These are phyloP conservation scores for Tinea pellionella DNA, from an alignment of 2,888 invertebrate species.

Conservation along the genomic window DNA sequence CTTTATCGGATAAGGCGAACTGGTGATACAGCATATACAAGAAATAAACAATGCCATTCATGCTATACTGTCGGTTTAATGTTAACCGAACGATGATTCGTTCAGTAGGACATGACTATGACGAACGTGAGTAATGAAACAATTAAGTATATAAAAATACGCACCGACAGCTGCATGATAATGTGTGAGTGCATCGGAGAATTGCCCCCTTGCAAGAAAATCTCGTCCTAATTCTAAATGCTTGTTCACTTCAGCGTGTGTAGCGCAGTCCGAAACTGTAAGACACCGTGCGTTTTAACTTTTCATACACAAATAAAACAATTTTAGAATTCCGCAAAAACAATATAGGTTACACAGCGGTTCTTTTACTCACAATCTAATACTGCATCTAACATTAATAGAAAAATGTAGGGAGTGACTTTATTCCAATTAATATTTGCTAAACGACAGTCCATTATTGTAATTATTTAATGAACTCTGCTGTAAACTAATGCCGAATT, in stretches of 20 bases:
- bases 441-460: slow-evolving; percentile 61
- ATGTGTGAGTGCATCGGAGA: slow-evolving; percentile 95
- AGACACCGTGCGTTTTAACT: slow-evolving; percentile 15
- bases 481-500: slow-evolving; percentile 26
- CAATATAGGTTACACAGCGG: not conserved
- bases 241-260: slow-evolving; percentile 85
- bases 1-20: too few relatives aligned
- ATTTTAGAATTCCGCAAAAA: not conserved
- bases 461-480: slow-evolving; percentile 33
- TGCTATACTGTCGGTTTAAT: too few relatives aligned
- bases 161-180: slow-evolving; percentile 97
- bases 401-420: slow-evolving; percentile 74
- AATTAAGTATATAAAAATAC: not conserved
- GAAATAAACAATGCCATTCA: too few relatives aligned
- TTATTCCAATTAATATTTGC: slow-evolving; percentile 71
- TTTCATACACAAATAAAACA: slow-evolving; percentile 2
- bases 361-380: slow-evolving; percentile 71
- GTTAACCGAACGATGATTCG: too few relatives aligned
- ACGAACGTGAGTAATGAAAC: too few relatives aligned
- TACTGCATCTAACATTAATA: slow-evolving; percentile 75
- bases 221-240: slow-evolving; percentile 95
- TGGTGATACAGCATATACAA: too few relatives aligned
- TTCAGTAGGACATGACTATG: too few relatives aligned
- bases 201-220: slow-evolving; percentile 91
- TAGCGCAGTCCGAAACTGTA: slow-evolving; percentile 77